Evolutionary conservation across 2,113 vertebrate genomes (phyloP).

Genomic region (Catharus minimus): DNA sequence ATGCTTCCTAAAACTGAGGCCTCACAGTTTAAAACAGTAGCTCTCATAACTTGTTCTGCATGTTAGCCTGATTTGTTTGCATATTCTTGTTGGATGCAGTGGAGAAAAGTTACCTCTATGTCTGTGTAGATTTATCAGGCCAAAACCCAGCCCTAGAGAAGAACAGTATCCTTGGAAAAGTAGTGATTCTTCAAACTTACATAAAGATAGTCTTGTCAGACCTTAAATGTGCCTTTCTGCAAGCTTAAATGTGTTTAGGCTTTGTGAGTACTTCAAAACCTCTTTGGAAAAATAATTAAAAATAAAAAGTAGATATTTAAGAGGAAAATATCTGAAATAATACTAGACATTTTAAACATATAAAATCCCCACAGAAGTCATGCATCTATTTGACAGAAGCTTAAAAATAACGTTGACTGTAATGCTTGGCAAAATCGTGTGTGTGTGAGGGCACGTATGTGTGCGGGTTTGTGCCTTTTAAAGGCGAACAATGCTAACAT

Average conservation of each 20-base stretch:
- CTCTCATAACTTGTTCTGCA: background rate
- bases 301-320: background rate
- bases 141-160: background rate
- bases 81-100: background rate
- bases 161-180: background rate
- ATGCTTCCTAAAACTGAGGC: background rate
- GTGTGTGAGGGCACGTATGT: background rate
- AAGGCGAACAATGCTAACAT: background rate
- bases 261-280: background rate
- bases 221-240: background rate
- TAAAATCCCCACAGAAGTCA: background rate
- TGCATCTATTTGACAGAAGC: background rate
- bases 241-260: background rate
- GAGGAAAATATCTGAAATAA: background rate
- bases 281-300: background rate
- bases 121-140: background rate
- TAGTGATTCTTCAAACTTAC: background rate
- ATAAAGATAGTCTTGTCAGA: background rate
- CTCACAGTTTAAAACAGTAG: background rate
- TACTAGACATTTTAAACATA: background rate
- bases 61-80: background rate
- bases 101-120: background rate
- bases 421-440: background rate
- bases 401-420: slow-evolving; percentile 20
- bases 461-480: background rate